phyloP scores from a whole-genome alignment of 2,888 invertebrate species.

The Stomorhina lunata region DNA sequence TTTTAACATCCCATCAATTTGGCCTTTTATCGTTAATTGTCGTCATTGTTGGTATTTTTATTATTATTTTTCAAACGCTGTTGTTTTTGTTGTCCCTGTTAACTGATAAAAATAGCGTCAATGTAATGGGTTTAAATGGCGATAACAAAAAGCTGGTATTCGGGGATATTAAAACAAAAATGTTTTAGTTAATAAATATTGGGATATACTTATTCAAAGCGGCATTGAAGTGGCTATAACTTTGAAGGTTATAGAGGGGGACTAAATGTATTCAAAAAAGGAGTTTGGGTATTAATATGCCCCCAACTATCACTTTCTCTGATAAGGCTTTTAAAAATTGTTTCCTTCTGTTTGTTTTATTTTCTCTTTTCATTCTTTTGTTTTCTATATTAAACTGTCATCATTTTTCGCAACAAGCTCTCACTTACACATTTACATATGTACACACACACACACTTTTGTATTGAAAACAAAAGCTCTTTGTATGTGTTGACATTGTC shows the following conservation, averaged over 20 bases:
- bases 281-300: too few relatives aligned
- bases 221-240: too few relatives aligned
- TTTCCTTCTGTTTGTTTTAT: background rate
- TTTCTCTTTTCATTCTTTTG: background rate
- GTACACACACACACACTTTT: background rate
- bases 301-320: too few relatives aligned
- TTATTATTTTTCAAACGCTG: conserved; percentile 1
- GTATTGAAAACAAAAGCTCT: background rate
- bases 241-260: too few relatives aligned
- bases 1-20: conserved; percentile 58
- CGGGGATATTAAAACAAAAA: background rate
- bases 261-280: too few relatives aligned
- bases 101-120: conserved; percentile 17
- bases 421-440: background rate
- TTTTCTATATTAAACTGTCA: conserved; percentile 26
- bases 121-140: conserved; percentile 20
- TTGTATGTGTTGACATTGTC: background rate
- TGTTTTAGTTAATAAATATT: too few relatives aligned
- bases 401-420: conserved; percentile 25
- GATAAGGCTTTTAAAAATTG: too few relatives aligned
- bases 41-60: conserved; percentile 50
- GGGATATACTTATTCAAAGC: too few relatives aligned
- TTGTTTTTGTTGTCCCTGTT: conserved; percentile 17
- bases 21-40: conserved; percentile 59
- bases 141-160: background rate